These are phyloP conservation scores for Diphyllodes magnificus DNA, from an alignment of 2,113 vertebrate species.

Conservation along the genomic window DNA sequence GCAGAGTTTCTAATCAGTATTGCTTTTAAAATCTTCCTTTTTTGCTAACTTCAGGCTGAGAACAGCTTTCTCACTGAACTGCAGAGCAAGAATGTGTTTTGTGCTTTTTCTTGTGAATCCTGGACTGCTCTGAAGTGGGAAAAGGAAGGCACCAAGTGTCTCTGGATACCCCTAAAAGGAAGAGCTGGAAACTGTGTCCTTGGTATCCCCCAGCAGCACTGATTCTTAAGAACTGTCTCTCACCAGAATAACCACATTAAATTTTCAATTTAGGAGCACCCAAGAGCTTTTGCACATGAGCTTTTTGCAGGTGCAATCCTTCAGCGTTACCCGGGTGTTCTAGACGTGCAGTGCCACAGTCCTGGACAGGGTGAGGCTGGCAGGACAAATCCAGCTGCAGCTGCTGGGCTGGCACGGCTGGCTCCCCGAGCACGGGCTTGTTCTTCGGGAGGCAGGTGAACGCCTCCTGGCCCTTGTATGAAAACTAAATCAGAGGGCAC, in stretches of 20 bases:
- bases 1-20: neutral
- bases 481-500: neutral
- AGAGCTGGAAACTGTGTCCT: neutral
- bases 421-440: accelerated
- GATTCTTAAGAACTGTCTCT: neutral
- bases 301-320: neutral
- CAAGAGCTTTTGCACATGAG: accelerated
- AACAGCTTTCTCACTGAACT: neutral
- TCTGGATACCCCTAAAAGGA: neutral
- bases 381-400: neutral
- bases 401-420: neutral
- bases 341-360: neutral
- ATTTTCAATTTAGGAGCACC: neutral
- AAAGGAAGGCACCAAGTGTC: neutral
- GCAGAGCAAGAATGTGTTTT: neutral
- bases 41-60: neutral
- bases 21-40: neutral
- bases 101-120: neutral
- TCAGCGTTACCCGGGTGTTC: neutral
- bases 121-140: neutral
- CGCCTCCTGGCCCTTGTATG: neutral
- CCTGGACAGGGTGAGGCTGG: neutral
- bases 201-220: neutral
- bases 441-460: neutral
- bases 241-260: neutral